These are phyloP conservation scores for Leptobrachium leishanense DNA, from an alignment of 2,113 vertebrate genomes.

Conservation along the genomic window DNA sequence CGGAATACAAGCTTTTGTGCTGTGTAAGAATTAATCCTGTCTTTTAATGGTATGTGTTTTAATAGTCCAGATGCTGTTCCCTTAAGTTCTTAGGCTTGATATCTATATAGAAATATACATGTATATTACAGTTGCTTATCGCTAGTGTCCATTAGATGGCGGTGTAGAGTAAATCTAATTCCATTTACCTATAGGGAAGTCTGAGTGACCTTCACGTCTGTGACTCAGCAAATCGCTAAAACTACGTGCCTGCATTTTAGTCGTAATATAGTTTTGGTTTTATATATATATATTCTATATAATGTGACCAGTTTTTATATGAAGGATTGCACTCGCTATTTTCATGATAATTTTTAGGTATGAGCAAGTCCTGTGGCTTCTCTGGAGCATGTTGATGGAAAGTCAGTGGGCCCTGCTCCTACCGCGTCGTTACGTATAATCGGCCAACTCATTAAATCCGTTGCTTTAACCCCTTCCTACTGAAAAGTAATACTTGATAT, in stretches of 20 bases:
- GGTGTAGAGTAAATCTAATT: slow-evolving; percentile 15
- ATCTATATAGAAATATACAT: not conserved
- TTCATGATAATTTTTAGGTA: too few relatives aligned
- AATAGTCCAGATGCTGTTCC: not conserved
- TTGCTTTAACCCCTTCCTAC: too few relatives aligned
- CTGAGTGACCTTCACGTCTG: not conserved
- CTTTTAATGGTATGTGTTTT: not conserved
- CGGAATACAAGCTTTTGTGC: not conserved
- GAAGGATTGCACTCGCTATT: not conserved
- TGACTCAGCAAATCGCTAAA: slow-evolving; percentile 22
- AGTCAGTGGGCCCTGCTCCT: too few relatives aligned
- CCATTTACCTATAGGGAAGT: not conserved
- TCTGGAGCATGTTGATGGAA: too few relatives aligned
- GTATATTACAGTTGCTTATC: not conserved
- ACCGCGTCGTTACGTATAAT: too few relatives aligned
- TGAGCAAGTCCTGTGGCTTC: too few relatives aligned
- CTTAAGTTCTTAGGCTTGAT: too few relatives aligned
- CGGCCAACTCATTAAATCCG: too few relatives aligned
- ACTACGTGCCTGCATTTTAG: not conserved
- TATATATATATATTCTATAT: not conserved
- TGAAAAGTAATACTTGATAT: too few relatives aligned
- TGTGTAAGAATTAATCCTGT: not conserved
- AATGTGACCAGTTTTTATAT: not conserved
- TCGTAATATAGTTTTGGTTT: slow-evolving; percentile 25
- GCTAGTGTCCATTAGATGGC: slow-evolving; percentile 33